Evolutionary conservation across 2,113 vertebrate species (phyloP), one percentile per base, ranked within the genome.

Genomic region (Brachypodius melanocephalos): DNA sequence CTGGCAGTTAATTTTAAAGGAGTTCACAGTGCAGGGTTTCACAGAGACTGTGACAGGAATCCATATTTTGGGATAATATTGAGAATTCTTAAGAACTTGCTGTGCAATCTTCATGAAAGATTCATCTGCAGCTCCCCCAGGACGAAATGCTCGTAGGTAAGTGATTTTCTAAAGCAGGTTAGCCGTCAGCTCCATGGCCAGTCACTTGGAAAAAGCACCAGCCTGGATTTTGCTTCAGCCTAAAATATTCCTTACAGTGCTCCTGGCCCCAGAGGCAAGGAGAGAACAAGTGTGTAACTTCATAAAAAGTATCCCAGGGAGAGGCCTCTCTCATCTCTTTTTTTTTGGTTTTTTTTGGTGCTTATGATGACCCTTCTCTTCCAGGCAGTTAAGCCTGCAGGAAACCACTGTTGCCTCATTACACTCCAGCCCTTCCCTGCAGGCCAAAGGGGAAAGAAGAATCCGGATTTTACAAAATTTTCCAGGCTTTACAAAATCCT

Each of bases 171-270:
- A 10, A 91, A 48, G 83, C 45, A 85, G 51, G 49, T 73, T 52
- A 73, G 57, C 73, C 8, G 0, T 72, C 93, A 95, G 66, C 77
- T 67, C 75, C 49, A 8, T 57, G 65, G 73, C 55, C 73, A 69
- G 78, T n/a, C 63, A 77, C 88, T 28, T 49, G 76, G 88, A 95
- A 94, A 94, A 96, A 88, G 85, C 71, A 90, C 29, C 67, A 85
- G 85, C 24, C 63, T 65, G 24, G 31, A 57, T 73, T 88, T 66
- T 85, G 67, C 85, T 89, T 82, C 10, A 82, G 63, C 61, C 40
- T 82, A n/a, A 86, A 89, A 67, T 43, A 42, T 61, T 81, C 69
- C 89, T 93, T 14, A n/a, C 67, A 68, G 58, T 2, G 51, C 49
- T 68, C 11, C 0, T 0, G 26, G 18, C 54, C 77, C 61, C 77